Conservation (phyloP, 1,140 invertebrate genomes). For the Zophobas atratus region DNA sequence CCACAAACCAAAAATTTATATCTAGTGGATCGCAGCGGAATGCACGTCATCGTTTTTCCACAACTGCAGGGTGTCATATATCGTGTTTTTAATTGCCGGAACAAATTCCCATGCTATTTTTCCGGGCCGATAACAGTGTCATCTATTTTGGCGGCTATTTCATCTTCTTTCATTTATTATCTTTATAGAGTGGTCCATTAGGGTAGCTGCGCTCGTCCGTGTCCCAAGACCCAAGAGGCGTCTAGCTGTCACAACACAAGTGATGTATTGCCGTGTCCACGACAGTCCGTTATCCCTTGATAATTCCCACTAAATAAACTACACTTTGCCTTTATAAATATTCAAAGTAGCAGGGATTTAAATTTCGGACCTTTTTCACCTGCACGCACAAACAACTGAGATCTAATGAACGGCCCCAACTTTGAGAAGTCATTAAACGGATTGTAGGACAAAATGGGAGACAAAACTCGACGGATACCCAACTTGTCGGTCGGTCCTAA, state of each 20-base stretch:
- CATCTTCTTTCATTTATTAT: constrained; percentile 57
- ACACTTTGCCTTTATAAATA: constrained; percentile 56
- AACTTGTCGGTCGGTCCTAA: constrained; percentile 1
- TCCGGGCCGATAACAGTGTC: constrained; percentile 29
- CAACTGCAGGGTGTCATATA: background rate
- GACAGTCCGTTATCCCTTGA: constrained; percentile 56
- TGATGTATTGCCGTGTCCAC: constrained; percentile 59
- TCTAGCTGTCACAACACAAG: constrained; percentile 52
- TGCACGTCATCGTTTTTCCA: background rate
- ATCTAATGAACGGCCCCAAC: background rate
- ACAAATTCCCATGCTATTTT: constrained; percentile 22
- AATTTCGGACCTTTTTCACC: constrained; percentile 48
- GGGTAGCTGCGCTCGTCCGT: constrained; percentile 41
- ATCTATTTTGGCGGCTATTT: constrained; percentile 46
- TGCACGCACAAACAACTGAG: constrained; percentile 2
- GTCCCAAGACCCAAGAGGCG: constrained; percentile 45
- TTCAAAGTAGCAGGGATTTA: constrained; percentile 53
- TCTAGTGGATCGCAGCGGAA: too few species aligned
- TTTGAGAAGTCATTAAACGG: constrained; percentile 3
- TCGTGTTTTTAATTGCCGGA: constrained; percentile 20
- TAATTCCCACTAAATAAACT: constrained; percentile 58
- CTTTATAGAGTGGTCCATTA: constrained; percentile 57
- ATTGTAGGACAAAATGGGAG: background rate
- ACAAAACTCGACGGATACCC: background rate
- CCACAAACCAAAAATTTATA: too few species aligned